Percentiles rank a stretch among this genome's conserved stretches.
phyloP scores from a whole-genome alignment of 2,113 vertebrate genomes.

The Herpetotheres cachinnans region DNA sequence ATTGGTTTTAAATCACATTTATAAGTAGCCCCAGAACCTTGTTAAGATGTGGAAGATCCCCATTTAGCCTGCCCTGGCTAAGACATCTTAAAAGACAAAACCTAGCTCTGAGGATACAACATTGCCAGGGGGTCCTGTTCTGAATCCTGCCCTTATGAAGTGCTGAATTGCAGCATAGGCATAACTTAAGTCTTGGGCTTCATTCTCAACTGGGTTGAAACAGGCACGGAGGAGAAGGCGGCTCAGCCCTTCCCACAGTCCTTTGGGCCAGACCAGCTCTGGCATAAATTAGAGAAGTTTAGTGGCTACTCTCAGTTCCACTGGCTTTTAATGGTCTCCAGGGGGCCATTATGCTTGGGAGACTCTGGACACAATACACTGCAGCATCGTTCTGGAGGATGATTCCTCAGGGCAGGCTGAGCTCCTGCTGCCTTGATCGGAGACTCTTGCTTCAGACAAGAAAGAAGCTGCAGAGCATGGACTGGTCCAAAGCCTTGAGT shows the following conservation, averaged over 20 bases:
- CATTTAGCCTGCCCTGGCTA: neutral
- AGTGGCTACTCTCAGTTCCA: conserved; percentile 35
- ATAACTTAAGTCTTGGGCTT: neutral
- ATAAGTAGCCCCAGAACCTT: neutral
- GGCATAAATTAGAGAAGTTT: conserved; percentile 32
- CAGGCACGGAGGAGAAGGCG: neutral
- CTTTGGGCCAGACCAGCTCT: neutral
- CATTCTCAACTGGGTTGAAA: neutral
- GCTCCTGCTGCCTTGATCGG: neutral
- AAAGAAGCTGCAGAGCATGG: neutral
- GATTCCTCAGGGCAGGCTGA: neutral
- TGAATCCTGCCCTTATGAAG: neutral
- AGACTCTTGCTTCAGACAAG: neutral
- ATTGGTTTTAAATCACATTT: neutral
- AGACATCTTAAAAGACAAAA: neutral
- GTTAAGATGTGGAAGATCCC: neutral
- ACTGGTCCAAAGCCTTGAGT: neutral
- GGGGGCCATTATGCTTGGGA: neutral
- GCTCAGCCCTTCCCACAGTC: neutral
- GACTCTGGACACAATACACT: neutral
- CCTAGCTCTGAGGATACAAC: neutral
- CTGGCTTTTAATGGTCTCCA: conserved; percentile 28
- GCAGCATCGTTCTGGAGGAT: neutral
- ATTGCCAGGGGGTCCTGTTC: neutral
- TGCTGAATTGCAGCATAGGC: neutral